A percentile compares a stretch with the other conserved stretches of the same genome.
These are phyloP conservation scores for Anthoscopus minutus DNA, from an alignment of 2,113 vertebrate species.

Conservation along the genomic window DNA sequence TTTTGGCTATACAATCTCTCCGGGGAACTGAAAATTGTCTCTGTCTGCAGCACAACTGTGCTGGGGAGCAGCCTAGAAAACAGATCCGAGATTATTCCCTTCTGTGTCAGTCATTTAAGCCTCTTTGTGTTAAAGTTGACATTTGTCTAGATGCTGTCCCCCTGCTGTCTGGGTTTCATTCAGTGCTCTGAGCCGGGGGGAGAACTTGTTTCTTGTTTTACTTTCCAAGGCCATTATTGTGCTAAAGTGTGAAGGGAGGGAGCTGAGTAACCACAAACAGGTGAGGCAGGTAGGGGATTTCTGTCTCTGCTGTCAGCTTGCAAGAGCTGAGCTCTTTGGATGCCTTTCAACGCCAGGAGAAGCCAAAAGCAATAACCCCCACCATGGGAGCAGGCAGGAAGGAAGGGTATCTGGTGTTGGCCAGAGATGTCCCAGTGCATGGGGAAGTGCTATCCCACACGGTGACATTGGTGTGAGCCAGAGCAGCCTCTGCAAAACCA, in stretches of 20 bases:
- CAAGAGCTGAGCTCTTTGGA: constrained; percentile 62
- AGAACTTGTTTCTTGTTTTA: constrained; percentile 27
- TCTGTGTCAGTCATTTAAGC: constrained; percentile 64
- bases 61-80: constrained; percentile 65
- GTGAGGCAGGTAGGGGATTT: constrained; percentile 64
- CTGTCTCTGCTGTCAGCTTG: constrained; percentile 62
- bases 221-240: constrained; percentile 52
- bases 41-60: constrained; percentile 35
- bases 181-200: constrained; percentile 27
- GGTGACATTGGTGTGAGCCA: neutral
- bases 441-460: constrained; percentile 26
- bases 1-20: constrained; percentile 55
- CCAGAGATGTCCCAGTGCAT: constrained; percentile 22
- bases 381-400: constrained; percentile 57
- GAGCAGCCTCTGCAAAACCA: neutral
- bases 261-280: constrained; percentile 72
- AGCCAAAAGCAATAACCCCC: constrained; percentile 55
- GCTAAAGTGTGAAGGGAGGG: constrained; percentile 53
- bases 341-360: constrained; percentile 59
- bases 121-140: constrained; percentile 64
- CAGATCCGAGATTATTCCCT: constrained; percentile 62
- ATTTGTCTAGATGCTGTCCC: constrained; percentile 62
- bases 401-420: constrained; percentile 39
- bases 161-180: constrained; percentile 38
- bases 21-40: constrained; percentile 51